Evolutionary conservation across 2,888 invertebrate genomes (phyloP).

Genomic region (Philhelius pedissequus): DNA sequence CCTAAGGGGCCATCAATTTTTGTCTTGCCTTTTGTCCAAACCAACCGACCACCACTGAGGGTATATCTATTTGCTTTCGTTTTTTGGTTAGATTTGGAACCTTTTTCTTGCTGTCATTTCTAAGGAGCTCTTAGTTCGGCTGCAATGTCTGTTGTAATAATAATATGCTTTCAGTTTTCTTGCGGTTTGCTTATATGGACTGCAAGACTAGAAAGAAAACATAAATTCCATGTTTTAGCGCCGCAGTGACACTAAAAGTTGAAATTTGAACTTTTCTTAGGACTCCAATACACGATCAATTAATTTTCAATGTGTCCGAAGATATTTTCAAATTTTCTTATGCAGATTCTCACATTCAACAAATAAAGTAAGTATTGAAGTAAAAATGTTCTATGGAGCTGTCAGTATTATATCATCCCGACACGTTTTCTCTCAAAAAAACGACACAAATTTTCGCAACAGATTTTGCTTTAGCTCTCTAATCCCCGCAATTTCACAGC

Average conservation of each 20-base stretch:
- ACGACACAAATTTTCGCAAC: too few relatives aligned
- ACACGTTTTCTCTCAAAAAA: too few relatives aligned
- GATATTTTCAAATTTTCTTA: too few relatives aligned
- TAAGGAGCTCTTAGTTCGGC: background rate
- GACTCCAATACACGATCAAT: background rate
- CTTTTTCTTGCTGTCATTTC: background rate
- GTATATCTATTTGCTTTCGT: slow-evolving; percentile 40
- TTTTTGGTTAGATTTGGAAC: background rate
- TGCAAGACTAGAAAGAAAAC: background rate
- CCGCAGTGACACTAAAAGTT: slow-evolving; percentile 26
- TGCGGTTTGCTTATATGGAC: slow-evolving; percentile 2
- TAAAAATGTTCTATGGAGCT: too few relatives aligned
- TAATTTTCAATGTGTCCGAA: too few relatives aligned
- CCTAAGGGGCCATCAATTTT: slow-evolving; percentile 10
- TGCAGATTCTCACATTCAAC: too few relatives aligned
- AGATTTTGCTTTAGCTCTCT: too few relatives aligned
- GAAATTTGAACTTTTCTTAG: background rate
- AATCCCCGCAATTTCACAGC: too few relatives aligned
- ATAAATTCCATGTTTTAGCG: background rate
- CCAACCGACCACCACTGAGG: background rate
- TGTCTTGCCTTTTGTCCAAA: slow-evolving; percentile 22
- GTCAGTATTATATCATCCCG: too few relatives aligned
- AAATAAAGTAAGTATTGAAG: too few relatives aligned
- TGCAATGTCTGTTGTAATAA: background rate
- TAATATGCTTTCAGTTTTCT: too few relatives aligned